Evolutionary conservation across 2,888 invertebrate species (phyloP).

Genomic region (Abrostola triplasia): DNA sequence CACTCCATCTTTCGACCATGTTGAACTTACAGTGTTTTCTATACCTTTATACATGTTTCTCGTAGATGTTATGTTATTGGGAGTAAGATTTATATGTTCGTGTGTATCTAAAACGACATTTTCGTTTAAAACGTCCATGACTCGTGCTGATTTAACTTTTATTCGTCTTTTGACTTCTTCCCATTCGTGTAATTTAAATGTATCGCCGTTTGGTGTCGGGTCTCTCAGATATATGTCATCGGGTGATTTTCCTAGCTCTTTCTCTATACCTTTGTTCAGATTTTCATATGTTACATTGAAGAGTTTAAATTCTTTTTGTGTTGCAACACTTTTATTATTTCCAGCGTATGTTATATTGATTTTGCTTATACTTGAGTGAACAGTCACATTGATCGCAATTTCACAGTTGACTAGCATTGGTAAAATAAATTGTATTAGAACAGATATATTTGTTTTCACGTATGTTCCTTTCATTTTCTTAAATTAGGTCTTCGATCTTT

Average conservation of each 20-base stretch:
- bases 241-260: constrained; percentile 72
- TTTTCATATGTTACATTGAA: constrained; percentile 73
- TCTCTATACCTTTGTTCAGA: constrained; percentile 67
- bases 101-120: constrained; percentile 60
- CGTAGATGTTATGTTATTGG: constrained; percentile 53
- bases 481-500: not conserved
- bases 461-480: not conserved
- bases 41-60: constrained; percentile 56
- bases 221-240: constrained; percentile 72
- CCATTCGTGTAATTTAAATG: constrained; percentile 73
- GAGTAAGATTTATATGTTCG: constrained; percentile 70
- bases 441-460: constrained; percentile 21
- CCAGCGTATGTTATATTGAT: constrained; percentile 60
- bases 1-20: constrained; percentile 67
- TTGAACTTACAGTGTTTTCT: constrained; percentile 64
- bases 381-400: constrained; percentile 66
- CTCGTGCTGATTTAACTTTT: constrained; percentile 58
- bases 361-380: constrained; percentile 57
- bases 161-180: constrained; percentile 65
- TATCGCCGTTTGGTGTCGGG: constrained; percentile 71
- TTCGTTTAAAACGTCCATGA: constrained; percentile 67
- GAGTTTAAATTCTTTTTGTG: constrained; percentile 65
- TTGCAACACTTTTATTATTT: constrained; percentile 65
- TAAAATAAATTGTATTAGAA: constrained; percentile 17
- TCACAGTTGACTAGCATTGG: constrained; percentile 46